phyloP scores from a whole-genome alignment of 2,888 invertebrate species.

The Theodoxus fluviatilis region DNA sequence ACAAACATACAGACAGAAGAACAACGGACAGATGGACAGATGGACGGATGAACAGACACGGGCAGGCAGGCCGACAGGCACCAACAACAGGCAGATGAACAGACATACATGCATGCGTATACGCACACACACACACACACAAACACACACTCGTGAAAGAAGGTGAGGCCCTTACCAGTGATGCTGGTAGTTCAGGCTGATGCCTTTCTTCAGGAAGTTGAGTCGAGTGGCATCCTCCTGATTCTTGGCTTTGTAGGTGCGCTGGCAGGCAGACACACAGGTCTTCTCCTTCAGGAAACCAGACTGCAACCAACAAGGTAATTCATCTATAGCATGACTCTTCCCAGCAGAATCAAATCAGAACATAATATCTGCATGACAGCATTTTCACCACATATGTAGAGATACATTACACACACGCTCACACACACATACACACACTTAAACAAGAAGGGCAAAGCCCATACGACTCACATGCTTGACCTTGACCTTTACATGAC shows the following conservation, averaged over 20 bases:
- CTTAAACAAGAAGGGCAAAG: neutral
- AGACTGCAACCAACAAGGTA: conserved; percentile 66
- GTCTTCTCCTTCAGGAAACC: conserved; percentile 78
- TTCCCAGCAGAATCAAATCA: neutral
- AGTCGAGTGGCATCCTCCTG: conserved; percentile 74
- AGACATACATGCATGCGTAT: neutral
- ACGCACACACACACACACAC: no score
- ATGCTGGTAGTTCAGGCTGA: conserved; percentile 95
- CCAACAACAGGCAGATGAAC: no score
- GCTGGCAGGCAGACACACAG: conserved; percentile 69
- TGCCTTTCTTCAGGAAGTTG: conserved; percentile 86
- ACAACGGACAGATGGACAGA: no score
- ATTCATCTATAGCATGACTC: neutral
- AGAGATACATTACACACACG: no score
- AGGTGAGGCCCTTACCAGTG: conserved; percentile 79
- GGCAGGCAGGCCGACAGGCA: no score
- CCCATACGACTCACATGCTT: no score
- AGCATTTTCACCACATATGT: no score
- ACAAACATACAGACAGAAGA: no score
- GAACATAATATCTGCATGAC: no score
- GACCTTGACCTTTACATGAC: no score
- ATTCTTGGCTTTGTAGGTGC: conserved; percentile 76
- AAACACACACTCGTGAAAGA: no score
- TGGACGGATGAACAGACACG: no score
- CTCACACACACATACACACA: neutral